Base-by-base conservation (phyloP, 2,113 vertebrate species). In the Eonycteris spelaea region DNA sequence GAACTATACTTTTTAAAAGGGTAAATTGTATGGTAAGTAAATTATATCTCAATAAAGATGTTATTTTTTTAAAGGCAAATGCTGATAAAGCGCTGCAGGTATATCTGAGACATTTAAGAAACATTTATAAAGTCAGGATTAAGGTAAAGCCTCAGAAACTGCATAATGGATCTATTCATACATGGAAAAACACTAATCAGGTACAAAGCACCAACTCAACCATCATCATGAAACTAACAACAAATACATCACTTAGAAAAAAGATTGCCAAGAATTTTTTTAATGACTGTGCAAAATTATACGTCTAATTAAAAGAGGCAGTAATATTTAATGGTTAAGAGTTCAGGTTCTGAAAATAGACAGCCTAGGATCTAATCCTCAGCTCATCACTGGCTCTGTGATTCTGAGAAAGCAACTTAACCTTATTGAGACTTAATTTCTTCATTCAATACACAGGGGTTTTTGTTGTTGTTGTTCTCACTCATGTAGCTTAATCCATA, bases 11-110 rank as follows among this genome's bases (percentile, higher is more conserved):
- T 45, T 71, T 73, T 45, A 26, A 68, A 90, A 63, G 51, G 26
- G 15, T 71, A 51, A 86, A 86, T 6, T 82, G 21, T 45, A 82
- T 14, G 38, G 33, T 38, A 91, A 79, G 26, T 57, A 94, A 88
- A 82, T 51, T 78, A 87, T 30, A 57, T 57, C 45, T 91, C 59
- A 89, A 43, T 70, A 59, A 90, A 73, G 33, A 19, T 48, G 8
- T 85, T 80, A 24, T 71, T 85, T 92, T 88, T 53, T 68, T 75
- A 75, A 96, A 92, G 13, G 6, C n/a, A 91, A 88, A 55, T 61
- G 18, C 14, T 68, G 38, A 3, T 61, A 63, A 78, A 68, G 45
- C 74, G 12, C 30, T 78, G 63, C 8, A 38, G 38, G 83, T 59
- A 71, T 19, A 70, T 33, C 51, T 91, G 35, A 33, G 24, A 57